Evolutionary conservation across 1,140 invertebrate genomes (phyloP).

Genomic region (Holotrichia oblita): DNA sequence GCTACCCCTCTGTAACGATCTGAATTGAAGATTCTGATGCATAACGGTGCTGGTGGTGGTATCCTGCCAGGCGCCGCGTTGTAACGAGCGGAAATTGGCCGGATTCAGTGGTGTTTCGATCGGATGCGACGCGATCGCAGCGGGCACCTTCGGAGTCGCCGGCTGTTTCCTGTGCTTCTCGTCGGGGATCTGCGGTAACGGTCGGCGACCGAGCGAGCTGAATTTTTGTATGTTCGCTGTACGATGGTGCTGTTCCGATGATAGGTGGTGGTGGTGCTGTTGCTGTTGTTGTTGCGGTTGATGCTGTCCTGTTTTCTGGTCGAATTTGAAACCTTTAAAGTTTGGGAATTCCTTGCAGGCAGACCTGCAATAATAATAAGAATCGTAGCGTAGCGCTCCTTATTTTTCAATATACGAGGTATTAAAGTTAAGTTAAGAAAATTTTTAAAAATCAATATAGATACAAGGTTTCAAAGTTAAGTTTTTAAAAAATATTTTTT

Average conservation of each 20-base stretch:
- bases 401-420: too few relatives aligned
- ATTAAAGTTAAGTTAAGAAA: too few relatives aligned
- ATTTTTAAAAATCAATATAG: too few relatives aligned
- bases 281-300: constrained; percentile 47
- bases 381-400: neutral
- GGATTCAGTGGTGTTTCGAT: constrained; percentile 59
- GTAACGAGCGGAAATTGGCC: constrained; percentile 59
- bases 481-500: too few relatives aligned
- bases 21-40: constrained; percentile 56
- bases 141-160: constrained; percentile 57
- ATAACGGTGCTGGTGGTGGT: constrained; percentile 53
- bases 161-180: constrained; percentile 59
- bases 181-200: constrained; percentile 59
- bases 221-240: constrained; percentile 59
- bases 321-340: constrained; percentile 62
- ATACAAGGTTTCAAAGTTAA: too few relatives aligned
- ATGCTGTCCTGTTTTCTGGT: constrained; percentile 48
- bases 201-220: constrained; percentile 59
- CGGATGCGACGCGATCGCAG: constrained; percentile 45
- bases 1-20: constrained; percentile 56
- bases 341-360: constrained; percentile 63
- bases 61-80: constrained; percentile 61
- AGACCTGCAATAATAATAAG: constrained; percentile 50
- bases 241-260: constrained; percentile 47
- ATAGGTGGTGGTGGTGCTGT: constrained; percentile 48